These are phyloP conservation scores for Pilophorus perplexus DNA, from an alignment of 2,888 invertebrate species.

Conservation along the genomic window DNA sequence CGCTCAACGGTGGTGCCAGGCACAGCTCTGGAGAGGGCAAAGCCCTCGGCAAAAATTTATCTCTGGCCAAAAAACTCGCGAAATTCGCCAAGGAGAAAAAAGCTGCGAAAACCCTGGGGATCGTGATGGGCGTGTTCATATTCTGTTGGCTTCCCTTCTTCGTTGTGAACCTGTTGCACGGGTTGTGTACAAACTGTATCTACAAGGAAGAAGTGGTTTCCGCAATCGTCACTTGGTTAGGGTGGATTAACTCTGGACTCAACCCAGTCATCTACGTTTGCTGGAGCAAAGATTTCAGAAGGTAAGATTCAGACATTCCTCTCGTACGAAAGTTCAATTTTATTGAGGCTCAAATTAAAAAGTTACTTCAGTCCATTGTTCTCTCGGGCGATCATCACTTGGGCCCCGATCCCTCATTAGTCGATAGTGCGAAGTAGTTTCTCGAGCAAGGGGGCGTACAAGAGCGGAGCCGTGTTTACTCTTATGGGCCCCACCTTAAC, in stretches of 20 bases:
- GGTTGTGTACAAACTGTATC: constrained; percentile 81
- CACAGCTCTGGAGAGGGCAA: constrained; percentile 63
- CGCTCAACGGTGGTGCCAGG: constrained; percentile 73
- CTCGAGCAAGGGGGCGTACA: too few relatives aligned
- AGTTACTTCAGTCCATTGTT: too few relatives aligned
- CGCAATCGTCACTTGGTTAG: constrained; percentile 88
- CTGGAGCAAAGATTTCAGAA: constrained; percentile 93
- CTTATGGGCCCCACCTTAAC: too few relatives aligned
- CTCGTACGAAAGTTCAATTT: too few relatives aligned
- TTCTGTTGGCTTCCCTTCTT: constrained; percentile 98
- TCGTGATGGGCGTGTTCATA: constrained; percentile 95
- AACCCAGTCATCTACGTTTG: constrained; percentile 98
- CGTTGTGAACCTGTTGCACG: constrained; percentile 87
- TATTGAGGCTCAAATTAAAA: too few relatives aligned
- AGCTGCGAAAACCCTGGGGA: constrained; percentile 94
- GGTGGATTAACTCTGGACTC: constrained; percentile 95
- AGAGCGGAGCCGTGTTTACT: too few relatives aligned
- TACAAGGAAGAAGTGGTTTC: constrained; percentile 83
- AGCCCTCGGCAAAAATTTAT: constrained; percentile 82
- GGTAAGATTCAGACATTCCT: too few relatives aligned
- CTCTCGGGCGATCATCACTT: too few relatives aligned
- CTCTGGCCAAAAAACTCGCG: constrained; percentile 85
- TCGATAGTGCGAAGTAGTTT: too few relatives aligned
- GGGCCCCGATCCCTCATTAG: too few relatives aligned
- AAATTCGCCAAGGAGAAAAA: constrained; percentile 97